Evolutionary conservation across 2,113 vertebrate species (phyloP), one percentile per base, ranked within the genome.

Genomic region (Istiophorus platypterus): DNA sequence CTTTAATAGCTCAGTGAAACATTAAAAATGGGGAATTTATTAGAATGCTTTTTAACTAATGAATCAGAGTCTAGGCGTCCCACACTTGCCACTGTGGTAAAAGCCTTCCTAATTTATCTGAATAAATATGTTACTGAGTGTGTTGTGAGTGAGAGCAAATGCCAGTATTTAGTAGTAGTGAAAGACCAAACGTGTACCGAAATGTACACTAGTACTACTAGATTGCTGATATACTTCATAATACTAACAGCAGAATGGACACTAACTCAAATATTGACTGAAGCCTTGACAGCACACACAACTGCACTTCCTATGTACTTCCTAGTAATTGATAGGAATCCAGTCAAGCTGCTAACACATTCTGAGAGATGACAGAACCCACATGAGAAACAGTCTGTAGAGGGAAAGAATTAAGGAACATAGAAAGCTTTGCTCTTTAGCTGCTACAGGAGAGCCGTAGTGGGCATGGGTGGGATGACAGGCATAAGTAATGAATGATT

Each of bases 41-140:
- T 94, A 91, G 88, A 79, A 63, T 84, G 90, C 91, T 93, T 95
- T 95, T 95, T 93, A 93, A 93, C 92, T 92, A 95, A 94, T 94
- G 94, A 95, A 93, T 94, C 79, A 84, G 85, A 64, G 80, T 83
- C 62, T 31, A 39, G 56, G 76, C 76, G 52, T 87, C 77, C 72
- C 56, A 52, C 88, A 77, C 79, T 78, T 39, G 57, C 85, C 85
- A 81, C 88, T 20, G 67, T 75, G 87, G 85, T 95, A 94, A 95
- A 95, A 95, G 92, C 93, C 87, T 90, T 85, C 85, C 70, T 93
- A 92, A 94, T 94, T 94, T 84, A 82, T 89, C 69, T 29, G 73
- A 92, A 93, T 92, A 92, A 93, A 93, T 87, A 81, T 87, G 80
- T 81, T 79, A 26, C 67, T 29, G 69, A 72, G 45, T 78, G 75